Evolutionary conservation across 2,113 vertebrate genomes (phyloP).

Genomic region (Pristiophorus japonicus): DNA sequence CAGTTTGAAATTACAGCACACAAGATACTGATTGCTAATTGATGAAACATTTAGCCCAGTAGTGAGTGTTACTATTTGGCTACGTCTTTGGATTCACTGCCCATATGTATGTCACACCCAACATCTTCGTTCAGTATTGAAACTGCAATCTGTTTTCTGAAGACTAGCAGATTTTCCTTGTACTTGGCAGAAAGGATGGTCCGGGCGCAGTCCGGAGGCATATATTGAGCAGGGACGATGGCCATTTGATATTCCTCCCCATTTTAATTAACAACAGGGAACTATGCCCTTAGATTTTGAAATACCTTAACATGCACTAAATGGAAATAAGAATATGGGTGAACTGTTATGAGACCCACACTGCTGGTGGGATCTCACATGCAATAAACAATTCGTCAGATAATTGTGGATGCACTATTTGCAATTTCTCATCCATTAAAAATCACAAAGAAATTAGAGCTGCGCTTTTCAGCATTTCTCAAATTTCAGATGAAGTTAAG

Average conservation of each 20-base stretch:
- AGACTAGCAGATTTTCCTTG: not conserved
- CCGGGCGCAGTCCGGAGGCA: not conserved
- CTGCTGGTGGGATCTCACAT: not conserved
- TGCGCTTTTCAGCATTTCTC: not conserved
- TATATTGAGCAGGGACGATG: not conserved
- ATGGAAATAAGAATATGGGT: not conserved
- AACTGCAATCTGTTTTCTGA: not conserved
- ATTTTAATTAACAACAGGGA: not conserved
- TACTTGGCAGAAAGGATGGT: not conserved
- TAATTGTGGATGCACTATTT: not conserved
- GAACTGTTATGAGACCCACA: not conserved
- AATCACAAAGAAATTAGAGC: not conserved
- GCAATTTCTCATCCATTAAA: not conserved
- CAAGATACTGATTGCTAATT: not conserved
- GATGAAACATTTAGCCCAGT: not conserved
- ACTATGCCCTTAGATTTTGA: not conserved
- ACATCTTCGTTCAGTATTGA: not conserved
- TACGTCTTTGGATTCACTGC: not conserved
- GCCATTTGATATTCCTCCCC: not conserved
- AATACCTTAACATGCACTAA: not conserved
- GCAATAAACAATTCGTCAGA: not conserved
- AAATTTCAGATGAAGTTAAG: not conserved
- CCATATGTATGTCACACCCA: not conserved
- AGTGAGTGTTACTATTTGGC: not conserved
- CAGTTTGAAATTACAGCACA: not conserved